Base-by-base conservation (phyloP, 2,113 vertebrate genomes). In the Gymnogyps californianus region DNA sequence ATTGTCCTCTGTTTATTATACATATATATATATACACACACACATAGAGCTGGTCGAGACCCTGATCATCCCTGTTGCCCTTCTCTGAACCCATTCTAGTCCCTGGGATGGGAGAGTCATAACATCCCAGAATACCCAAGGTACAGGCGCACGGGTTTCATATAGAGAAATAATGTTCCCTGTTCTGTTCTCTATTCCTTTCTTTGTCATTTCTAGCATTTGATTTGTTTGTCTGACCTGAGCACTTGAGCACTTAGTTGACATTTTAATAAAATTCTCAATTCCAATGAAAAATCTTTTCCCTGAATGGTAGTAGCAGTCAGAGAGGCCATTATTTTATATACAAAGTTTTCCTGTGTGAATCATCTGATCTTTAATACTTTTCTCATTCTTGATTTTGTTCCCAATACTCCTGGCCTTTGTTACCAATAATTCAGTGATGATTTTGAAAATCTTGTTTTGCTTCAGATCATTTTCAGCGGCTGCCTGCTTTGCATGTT, bases 381-480 rank as follows among this genome's bases (percentile, higher is more conserved):
- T 87, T 93, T 89, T 64, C 32, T 82, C 17, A 34, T 7, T 74
- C 38, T 70, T 47, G 6, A 5, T 91, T 89, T 92, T 86, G 26
- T 78, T 88, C 64, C 83, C 28, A 76, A 15, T 74, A 75, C 64
- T 84, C 65, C 20, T 55, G 32, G 20, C n/a, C 61, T 84, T 94
- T 89, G 29, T 64, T 81, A 49, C 57, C 42, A 58, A 22, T 82
- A 75, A 87, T 62, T 87, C 52, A 85, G 34, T 38, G 58, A 77
- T 83, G 46, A 74, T 92, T 95, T 95, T 70, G 26, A 89, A 95
- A 90, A 94, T 78, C 67, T 78, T 86, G 11, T 40, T 95, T 92
- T 86, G 51, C 14, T 93, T 92, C 62, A 81, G 62, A 90, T 76
- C 0, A 81, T 88, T 90, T 91, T 72, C 54, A 86, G 49, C 64